Percentiles rank a stretch among this genome's conserved stretches.
Conservation (phyloP, 2,797 vertebrate species). For the Heteromormyrus szaboi region DNA sequence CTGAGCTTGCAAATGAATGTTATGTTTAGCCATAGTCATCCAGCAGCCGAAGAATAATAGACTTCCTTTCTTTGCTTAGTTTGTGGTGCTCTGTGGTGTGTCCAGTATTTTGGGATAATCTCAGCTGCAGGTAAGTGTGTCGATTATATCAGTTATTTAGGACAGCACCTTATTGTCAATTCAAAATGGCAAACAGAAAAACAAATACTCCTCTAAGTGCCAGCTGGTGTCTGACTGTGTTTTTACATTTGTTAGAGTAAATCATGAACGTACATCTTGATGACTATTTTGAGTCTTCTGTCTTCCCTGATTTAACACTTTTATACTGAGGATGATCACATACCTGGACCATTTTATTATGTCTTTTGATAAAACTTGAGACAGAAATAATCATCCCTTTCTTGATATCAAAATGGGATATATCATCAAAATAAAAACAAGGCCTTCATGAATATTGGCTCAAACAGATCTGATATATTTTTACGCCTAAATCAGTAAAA, state of each 20-base stretch:
- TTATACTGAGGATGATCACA: neutral
- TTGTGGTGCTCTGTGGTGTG: neutral
- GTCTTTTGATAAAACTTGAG: neutral
- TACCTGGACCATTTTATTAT: neutral
- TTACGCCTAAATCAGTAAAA: neutral
- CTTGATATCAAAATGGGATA: neutral
- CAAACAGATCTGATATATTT: neutral
- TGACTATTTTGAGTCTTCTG: neutral
- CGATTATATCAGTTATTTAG: neutral
- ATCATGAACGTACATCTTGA: neutral
- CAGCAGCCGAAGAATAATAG: neutral
- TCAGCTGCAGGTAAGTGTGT: neutral
- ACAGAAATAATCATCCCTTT: neutral
- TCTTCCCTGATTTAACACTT: neutral
- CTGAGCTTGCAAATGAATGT: neutral
- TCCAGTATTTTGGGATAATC: neutral
- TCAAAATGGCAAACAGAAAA: neutral
- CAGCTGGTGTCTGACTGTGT: neutral
- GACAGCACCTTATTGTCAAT: neutral
- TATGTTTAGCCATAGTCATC: neutral
- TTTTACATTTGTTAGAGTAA: neutral
- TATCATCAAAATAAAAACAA: neutral
- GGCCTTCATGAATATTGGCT: neutral
- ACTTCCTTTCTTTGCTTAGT: neutral
- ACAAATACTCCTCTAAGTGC: neutral